Evolutionary conservation across 2,797 vertebrate genomes (phyloP).

Genomic region (Dallia pectoralis): DNA sequence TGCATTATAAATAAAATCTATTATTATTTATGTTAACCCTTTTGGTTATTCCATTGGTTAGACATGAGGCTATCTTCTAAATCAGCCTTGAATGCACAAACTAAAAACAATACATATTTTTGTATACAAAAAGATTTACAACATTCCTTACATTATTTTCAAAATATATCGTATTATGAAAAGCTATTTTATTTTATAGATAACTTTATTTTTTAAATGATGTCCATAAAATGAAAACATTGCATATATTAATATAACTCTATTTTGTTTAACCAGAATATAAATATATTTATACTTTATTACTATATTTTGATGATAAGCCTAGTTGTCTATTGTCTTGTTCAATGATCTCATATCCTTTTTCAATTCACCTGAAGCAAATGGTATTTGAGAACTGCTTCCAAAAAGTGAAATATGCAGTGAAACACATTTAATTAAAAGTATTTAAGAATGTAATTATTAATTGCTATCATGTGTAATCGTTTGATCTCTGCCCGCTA

Average conservation of each 20-base stretch:
- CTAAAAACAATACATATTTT: background rate
- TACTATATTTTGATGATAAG: background rate
- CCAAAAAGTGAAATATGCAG: background rate
- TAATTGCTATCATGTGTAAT: background rate
- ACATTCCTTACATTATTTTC: background rate
- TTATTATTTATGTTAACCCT: no score
- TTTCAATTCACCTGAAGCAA: background rate
- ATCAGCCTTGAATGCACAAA: background rate
- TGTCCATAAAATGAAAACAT: background rate
- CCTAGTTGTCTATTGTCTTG: background rate
- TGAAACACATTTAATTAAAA: background rate
- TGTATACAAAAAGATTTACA: background rate
- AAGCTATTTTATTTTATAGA: background rate
- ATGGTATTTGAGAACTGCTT: background rate
- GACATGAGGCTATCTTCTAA: background rate
- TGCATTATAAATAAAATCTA: no score
- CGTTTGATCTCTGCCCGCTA: background rate
- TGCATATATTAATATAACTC: background rate
- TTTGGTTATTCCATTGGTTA: background rate
- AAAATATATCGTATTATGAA: background rate
- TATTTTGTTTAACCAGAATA: background rate
- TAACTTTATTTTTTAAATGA: background rate
- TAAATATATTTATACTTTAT: background rate
- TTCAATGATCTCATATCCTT: background rate
- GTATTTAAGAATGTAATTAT: background rate